These are phyloP conservation scores for Oncorhynchus tshawytscha DNA, from an alignment of 2,113 vertebrate species.

Conservation along the genomic window DNA sequence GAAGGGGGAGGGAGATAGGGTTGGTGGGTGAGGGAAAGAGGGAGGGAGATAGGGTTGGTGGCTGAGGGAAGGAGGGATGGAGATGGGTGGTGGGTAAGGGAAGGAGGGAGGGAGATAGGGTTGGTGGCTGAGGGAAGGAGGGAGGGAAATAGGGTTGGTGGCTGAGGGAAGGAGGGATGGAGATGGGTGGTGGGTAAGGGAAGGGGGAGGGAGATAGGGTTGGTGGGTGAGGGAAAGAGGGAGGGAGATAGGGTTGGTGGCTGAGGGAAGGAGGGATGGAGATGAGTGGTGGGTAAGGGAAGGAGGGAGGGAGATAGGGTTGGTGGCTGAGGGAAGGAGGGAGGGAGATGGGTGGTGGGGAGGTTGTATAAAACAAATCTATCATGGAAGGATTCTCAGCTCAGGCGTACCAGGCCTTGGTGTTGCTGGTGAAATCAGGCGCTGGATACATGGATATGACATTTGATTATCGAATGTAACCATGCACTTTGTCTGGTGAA, in stretches of 20 bases:
- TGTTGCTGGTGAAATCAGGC: neutral
- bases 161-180: neutral
- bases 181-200: no score
- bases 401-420: neutral
- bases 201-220: neutral
- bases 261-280: neutral
- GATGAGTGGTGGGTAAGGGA: no score
- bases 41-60: neutral
- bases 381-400: neutral
- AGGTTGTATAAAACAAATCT: neutral
- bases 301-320: neutral
- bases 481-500: slow-evolving; percentile 18
- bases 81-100: neutral
- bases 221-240: neutral
- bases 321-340: neutral
- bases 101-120: neutral
- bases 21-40: no score
- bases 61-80: neutral
- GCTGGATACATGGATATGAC: slow-evolving; percentile 19
- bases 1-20: neutral
- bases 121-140: slow-evolving; percentile 5
- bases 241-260: neutral
- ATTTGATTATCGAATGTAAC: slow-evolving; percentile 36
- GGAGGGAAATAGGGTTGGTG: neutral
- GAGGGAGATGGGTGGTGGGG: neutral